These are phyloP conservation scores for Tribolium freemani DNA, from an alignment of 2,888 invertebrate genomes.

Conservation along the genomic window DNA sequence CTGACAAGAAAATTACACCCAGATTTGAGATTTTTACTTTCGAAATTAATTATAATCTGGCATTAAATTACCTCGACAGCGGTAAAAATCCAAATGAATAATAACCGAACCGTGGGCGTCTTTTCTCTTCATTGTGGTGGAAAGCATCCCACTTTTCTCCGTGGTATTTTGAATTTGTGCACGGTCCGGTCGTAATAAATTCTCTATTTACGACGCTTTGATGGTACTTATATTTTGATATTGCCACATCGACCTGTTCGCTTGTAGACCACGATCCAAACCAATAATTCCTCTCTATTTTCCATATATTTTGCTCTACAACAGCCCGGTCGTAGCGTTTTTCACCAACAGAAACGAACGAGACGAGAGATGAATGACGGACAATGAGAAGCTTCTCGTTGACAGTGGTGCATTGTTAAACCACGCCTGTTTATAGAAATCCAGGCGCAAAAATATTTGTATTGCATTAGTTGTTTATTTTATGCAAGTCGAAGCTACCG, in stretches of 20 bases:
- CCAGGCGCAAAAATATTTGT: slow-evolving; percentile 48
- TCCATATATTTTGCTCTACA: slow-evolving; percentile 35
- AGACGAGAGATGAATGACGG: slow-evolving; percentile 7
- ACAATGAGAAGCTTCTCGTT: slow-evolving; percentile 9
- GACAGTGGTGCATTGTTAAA: slow-evolving; percentile 44
- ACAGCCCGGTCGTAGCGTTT: not conserved
- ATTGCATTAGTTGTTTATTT: slow-evolving; percentile 48
- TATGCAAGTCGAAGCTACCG: slow-evolving; percentile 48
- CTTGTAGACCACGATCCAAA: slow-evolving; percentile 40
- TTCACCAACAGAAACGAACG: slow-evolving; percentile 11
- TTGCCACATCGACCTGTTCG: slow-evolving; percentile 43
- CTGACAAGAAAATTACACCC: slow-evolving; percentile 56
- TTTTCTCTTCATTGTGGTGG: slow-evolving; percentile 8
- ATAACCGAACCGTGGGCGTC: slow-evolving; percentile 28
- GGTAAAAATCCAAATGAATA: slow-evolving; percentile 40
- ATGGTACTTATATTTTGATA: slow-evolving; percentile 47
- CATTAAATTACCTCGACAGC: slow-evolving; percentile 43
- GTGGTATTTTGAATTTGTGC: slow-evolving; percentile 32
- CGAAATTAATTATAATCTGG: slow-evolving; percentile 39
- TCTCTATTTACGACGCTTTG: slow-evolving; percentile 41
- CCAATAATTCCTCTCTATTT: slow-evolving; percentile 39
- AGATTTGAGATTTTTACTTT: slow-evolving; percentile 45
- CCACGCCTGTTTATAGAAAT: slow-evolving; percentile 50
- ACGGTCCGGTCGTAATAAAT: slow-evolving; percentile 41
- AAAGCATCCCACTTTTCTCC: slow-evolving; percentile 31